These are phyloP conservation scores for Caligus rogercresseyi DNA, from an alignment of 1,140 invertebrate species.

Conservation along the genomic window DNA sequence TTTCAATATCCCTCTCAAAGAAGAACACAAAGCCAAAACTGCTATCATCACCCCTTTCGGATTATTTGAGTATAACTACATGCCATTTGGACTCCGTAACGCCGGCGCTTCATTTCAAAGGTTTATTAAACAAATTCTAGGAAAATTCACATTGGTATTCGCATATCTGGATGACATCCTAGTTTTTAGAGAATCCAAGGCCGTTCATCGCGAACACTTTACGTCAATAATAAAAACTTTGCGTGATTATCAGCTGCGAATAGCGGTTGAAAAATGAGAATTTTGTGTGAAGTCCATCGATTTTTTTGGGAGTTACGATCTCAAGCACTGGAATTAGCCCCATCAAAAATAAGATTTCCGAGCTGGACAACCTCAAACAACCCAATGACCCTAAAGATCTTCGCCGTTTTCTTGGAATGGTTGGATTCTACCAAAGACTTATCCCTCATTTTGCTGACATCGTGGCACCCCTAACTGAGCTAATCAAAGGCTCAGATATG, in stretches of 20 bases:
- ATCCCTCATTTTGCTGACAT: constrained; percentile 8
- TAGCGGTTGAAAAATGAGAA: background rate
- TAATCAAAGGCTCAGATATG: constrained; percentile 2
- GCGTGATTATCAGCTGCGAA: background rate
- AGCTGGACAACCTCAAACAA: background rate
- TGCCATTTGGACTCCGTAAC: constrained; percentile 9
- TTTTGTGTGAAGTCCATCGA: background rate
- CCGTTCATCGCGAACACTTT: constrained; percentile 10
- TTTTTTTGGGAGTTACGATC: constrained; percentile 6
- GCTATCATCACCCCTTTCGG: constrained; percentile 18
- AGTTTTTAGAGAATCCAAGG: background rate
- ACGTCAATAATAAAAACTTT: background rate
- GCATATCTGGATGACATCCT: background rate
- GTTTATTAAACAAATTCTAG: background rate
- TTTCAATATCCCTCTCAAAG: constrained; percentile 20
- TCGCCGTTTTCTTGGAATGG: constrained; percentile 21
- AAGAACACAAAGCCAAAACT: constrained; percentile 22
- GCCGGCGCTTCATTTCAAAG: background rate
- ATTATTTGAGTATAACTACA: background rate
- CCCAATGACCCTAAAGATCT: background rate
- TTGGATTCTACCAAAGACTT: constrained; percentile 20
- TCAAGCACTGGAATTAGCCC: background rate
- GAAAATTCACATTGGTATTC: background rate
- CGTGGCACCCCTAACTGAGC: constrained; percentile 18
- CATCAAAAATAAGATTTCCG: background rate